A percentile compares a stretch with the other conserved stretches of the same genome.
Evolutionary conservation across 2,888 invertebrate genomes (phyloP).

Genomic region (Diarsia brunnea): DNA sequence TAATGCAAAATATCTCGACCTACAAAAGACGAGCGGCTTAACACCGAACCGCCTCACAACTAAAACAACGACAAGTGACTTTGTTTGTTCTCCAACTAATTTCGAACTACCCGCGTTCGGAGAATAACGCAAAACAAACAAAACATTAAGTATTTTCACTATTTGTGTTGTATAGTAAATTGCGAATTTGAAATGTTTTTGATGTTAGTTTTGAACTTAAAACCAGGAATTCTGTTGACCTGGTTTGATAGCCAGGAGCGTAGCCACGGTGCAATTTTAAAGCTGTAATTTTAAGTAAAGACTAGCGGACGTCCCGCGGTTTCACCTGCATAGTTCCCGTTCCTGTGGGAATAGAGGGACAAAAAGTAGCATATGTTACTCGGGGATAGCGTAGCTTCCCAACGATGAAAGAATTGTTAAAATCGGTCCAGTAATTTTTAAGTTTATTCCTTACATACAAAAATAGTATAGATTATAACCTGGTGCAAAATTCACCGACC

Average conservation of each 20-base stretch:
- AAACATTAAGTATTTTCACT: conserved; percentile 40
- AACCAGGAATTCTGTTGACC: background rate
- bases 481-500: too few relatives aligned
- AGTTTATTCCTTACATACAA: too few relatives aligned
- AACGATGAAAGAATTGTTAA: too few relatives aligned
- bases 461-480: too few relatives aligned
- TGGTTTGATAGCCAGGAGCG: background rate
- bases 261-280: background rate
- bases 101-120: conserved; percentile 32
- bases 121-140: conserved; percentile 40
- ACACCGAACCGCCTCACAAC: background rate
- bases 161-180: conserved; percentile 42
- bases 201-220: background rate
- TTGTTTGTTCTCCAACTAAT: conserved; percentile 47
- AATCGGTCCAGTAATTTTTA: too few relatives aligned
- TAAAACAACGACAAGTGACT: conserved; percentile 22
- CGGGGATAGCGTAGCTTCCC: too few relatives aligned
- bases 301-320: too few relatives aligned
- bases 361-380: too few relatives aligned
- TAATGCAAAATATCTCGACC: background rate
- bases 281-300: conserved; percentile 4
- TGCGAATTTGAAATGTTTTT: conserved; percentile 35
- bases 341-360: too few relatives aligned
- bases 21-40: background rate
- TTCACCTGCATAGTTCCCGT: too few relatives aligned